Percentiles rank a stretch among this genome's conserved stretches.
phyloP scores from a whole-genome alignment of 2,888 invertebrate genomes.

The Ernsta delagoae region DNA sequence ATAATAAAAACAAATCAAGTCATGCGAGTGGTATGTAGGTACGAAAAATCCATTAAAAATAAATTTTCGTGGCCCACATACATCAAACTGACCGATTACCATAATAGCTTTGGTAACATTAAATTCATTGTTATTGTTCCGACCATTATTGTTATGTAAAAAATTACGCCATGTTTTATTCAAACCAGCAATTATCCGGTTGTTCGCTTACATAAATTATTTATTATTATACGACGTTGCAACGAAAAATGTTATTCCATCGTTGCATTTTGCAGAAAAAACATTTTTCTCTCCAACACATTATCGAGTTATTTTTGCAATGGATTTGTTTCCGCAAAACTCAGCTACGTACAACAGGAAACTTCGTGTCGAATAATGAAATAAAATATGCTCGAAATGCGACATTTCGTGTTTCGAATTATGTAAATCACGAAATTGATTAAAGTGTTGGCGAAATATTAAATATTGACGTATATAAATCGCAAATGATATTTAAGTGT shows the following conservation, averaged over 20 bases:
- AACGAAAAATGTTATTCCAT: conserved; percentile 36
- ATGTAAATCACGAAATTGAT: conserved; percentile 9
- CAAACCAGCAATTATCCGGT: conserved; percentile 41
- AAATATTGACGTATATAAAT: neutral
- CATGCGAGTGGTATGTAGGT: neutral
- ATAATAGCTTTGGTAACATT: conserved; percentile 36
- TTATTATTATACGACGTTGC: conserved; percentile 32
- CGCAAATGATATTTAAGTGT: neutral
- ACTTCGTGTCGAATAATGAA: conserved; percentile 23
- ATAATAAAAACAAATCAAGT: neutral
- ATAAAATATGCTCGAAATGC: conserved; percentile 19
- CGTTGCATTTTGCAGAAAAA: conserved; percentile 41
- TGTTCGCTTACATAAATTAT: conserved; percentile 41
- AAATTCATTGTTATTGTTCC: conserved; percentile 36
- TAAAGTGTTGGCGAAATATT: neutral
- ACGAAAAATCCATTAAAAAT: conserved; percentile 32
- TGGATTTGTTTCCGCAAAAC: conserved; percentile 21
- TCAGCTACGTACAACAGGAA: conserved; percentile 13
- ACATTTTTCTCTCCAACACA: conserved; percentile 38
- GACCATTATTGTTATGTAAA: conserved; percentile 38
- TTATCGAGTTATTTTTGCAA: conserved; percentile 35
- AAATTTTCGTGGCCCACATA: conserved; percentile 31
- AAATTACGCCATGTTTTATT: conserved; percentile 42
- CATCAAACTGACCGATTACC: conserved; percentile 37
- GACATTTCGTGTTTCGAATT: neutral